phyloP scores from a whole-genome alignment of 2,888 invertebrate species.

The Arge pagana region DNA sequence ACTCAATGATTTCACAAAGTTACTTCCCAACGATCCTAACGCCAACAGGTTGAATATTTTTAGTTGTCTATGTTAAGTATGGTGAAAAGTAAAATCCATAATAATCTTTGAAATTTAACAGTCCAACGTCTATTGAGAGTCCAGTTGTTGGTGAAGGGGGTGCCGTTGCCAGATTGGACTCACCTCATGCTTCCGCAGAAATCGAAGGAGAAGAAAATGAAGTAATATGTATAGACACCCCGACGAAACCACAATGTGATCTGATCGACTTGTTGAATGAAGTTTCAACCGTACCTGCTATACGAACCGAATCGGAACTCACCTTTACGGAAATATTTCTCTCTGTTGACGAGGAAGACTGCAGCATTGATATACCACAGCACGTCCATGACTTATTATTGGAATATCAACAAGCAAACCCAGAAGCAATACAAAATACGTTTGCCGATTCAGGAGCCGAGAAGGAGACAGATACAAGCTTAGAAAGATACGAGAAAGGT shows the following conservation, averaged over 20 bases:
- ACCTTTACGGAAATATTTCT: constrained; percentile 63
- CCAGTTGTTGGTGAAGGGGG: constrained; percentile 55
- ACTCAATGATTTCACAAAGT: constrained; percentile 64
- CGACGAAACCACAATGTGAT: constrained; percentile 72
- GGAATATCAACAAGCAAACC: constrained; percentile 64
- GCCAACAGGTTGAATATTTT: constrained; percentile 62
- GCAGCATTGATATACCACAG: constrained; percentile 57
- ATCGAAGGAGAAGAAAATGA: constrained; percentile 84
- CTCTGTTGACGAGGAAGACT: constrained; percentile 66
- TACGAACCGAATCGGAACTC: constrained; percentile 50
- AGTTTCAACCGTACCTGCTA: constrained; percentile 62
- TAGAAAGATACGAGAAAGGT: constrained; percentile 80
- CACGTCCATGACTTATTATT: constrained; percentile 68
- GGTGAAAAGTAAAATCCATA: background rate
- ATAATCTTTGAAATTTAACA: constrained; percentile 28
- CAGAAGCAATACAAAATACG: constrained; percentile 36
- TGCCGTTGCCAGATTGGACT: constrained; percentile 64
- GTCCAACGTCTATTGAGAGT: constrained; percentile 53
- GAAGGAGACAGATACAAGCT: constrained; percentile 51
- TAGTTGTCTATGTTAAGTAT: background rate
- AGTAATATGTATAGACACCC: constrained; percentile 76
- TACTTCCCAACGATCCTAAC: constrained; percentile 63
- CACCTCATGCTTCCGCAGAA: constrained; percentile 73
- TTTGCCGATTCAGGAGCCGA: constrained; percentile 36
- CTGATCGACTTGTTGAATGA: constrained; percentile 73